Percentiles rank a stretch among this genome's conserved stretches.
phyloP scores from a whole-genome alignment of 2,113 vertebrate species.

The Crotophaga sulcirostris region DNA sequence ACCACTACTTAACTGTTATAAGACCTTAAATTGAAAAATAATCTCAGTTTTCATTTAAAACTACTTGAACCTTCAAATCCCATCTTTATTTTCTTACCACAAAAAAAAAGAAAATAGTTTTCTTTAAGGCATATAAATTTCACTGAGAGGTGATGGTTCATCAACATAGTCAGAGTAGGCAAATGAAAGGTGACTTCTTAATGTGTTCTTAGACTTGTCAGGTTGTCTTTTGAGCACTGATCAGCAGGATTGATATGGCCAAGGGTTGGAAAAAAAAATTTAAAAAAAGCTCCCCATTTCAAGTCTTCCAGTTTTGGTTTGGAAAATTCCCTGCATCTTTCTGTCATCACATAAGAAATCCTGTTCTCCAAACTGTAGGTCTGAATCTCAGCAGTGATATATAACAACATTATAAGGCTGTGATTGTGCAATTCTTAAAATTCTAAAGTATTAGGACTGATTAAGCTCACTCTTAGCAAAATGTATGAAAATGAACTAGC shows the following conservation, averaged over 20 bases:
- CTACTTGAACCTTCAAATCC: neutral
- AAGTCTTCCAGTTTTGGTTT: neutral
- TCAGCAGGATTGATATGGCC: neutral
- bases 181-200: neutral
- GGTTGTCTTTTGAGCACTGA: neutral
- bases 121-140: neutral
- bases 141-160: neutral
- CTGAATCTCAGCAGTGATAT: neutral
- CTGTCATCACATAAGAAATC: neutral
- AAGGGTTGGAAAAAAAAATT: neutral
- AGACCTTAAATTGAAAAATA: neutral
- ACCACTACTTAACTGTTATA: neutral
- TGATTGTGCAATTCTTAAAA: neutral
- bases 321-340: neutral
- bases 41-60: neutral
- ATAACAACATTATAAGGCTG: neutral
- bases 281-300: neutral
- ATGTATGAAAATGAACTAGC: neutral
- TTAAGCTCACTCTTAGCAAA: neutral
- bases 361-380: neutral
- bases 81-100: neutral
- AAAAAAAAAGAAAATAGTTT: neutral
- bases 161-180: neutral
- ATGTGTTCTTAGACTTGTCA: neutral
- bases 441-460: neutral